These are phyloP conservation scores for Andrena praecox DNA, from an alignment of 2,888 invertebrate species.

Conservation along the genomic window DNA sequence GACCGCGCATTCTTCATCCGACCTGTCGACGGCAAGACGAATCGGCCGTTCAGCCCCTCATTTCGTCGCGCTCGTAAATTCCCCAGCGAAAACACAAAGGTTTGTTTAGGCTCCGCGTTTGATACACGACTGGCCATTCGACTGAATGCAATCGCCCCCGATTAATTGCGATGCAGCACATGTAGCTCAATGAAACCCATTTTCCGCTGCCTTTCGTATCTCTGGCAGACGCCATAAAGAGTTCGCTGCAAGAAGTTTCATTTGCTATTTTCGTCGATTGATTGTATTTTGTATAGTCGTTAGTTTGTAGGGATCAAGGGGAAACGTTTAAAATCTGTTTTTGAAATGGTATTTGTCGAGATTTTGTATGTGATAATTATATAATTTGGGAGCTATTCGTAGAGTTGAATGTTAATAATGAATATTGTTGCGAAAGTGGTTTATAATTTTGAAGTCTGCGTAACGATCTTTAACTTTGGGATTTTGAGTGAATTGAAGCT, in stretches of 20 bases:
- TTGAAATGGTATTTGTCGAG: neutral
- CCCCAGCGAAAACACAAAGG: constrained; percentile 50
- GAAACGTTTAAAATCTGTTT: neutral
- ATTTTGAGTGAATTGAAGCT: neutral
- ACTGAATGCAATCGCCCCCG: constrained; percentile 10
- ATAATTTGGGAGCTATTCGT: too few species aligned
- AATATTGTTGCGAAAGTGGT: neutral
- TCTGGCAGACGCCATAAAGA: neutral
- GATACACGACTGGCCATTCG: constrained; percentile 36
- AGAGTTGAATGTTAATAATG: too few species aligned
- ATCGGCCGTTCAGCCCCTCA: constrained; percentile 30
- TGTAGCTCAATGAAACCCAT: neutral
- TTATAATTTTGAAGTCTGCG: neutral
- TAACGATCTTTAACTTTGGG: neutral
- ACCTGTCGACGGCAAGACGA: constrained; percentile 46
- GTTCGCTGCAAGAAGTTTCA: neutral
- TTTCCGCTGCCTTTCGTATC: neutral
- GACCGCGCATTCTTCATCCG: constrained; percentile 31
- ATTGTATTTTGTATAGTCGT: too few species aligned
- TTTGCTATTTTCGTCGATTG: neutral
- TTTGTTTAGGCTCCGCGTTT: constrained; percentile 59
- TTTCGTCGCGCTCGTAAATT: constrained; percentile 63
- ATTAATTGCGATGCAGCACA: constrained; percentile 21
- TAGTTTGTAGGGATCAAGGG: too few species aligned
- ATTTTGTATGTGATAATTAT: too few species aligned